A percentile compares a stretch with the other conserved stretches of the same genome.
Conservation (phyloP, 35 echinoderm and acorn worm genomes). For the Apostichopus japonicus region DNA sequence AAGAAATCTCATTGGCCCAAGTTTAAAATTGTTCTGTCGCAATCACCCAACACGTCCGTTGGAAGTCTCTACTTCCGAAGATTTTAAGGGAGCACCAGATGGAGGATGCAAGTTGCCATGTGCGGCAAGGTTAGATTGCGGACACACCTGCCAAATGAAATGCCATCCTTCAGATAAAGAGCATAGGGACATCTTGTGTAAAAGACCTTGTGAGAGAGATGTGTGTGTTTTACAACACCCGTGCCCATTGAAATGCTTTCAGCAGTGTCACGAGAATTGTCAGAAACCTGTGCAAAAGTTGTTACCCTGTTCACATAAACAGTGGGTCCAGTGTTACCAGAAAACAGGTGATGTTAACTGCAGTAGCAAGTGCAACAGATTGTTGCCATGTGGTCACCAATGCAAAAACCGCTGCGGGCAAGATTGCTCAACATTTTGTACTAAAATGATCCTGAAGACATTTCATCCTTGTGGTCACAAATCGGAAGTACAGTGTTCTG, state of each 20-base stretch:
- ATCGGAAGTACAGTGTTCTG: constrained; percentile 46
- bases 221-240: constrained; percentile 53
- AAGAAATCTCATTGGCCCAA: not conserved
- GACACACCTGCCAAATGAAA: constrained; percentile 63
- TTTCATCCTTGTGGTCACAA: constrained; percentile 68
- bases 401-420: not conserved
- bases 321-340: not conserved
- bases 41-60: constrained; percentile 43
- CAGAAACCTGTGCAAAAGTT: constrained; percentile 11
- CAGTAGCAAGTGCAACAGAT: constrained; percentile 42
- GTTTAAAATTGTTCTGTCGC: constrained; percentile 50
- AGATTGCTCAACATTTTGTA: constrained; percentile 19
- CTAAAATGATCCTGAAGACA: constrained; percentile 4
- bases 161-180: constrained; percentile 69
- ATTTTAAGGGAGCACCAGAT: constrained; percentile 58
- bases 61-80: constrained; percentile 3
- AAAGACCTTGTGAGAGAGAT: constrained; percentile 57
- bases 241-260: constrained; percentile 51
- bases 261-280: constrained; percentile 56
- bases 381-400: constrained; percentile 63
- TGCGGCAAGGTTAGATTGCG: constrained; percentile 58
- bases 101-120: constrained; percentile 65
- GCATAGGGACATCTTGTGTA: constrained; percentile 44
- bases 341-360: constrained; percentile 3
- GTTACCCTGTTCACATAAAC: constrained; percentile 29